Conservation (phyloP, 2,888 invertebrate genomes). For the Hirtodrosophila cameraria region DNA sequence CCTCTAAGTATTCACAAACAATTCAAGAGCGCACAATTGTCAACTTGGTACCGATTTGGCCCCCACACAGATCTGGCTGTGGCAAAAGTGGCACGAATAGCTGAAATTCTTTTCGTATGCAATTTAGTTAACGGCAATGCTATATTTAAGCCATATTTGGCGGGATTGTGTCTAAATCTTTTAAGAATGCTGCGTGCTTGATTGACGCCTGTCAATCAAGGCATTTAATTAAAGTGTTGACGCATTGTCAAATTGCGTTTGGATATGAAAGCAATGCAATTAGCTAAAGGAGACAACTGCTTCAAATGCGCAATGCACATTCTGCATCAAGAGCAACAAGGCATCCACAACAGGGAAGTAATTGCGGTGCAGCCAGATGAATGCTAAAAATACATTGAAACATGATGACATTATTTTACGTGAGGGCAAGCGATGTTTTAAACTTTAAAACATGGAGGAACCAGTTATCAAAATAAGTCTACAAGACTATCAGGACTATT, state of each 20-base stretch:
- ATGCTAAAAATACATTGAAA: background rate
- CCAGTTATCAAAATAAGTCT: too few species aligned
- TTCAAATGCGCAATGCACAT: constrained; percentile 1
- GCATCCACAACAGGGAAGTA: background rate
- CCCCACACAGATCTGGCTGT: constrained; percentile 14
- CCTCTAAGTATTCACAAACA: background rate
- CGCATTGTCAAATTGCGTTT: constrained; percentile 43
- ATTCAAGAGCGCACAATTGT: constrained; percentile 20
- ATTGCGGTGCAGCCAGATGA: constrained; percentile 1
- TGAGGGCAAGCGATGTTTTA: too few species aligned
- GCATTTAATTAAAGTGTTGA: constrained; percentile 62
- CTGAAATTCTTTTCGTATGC: constrained; percentile 35
- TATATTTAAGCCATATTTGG: constrained; percentile 73
- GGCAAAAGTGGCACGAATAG: constrained; percentile 26
- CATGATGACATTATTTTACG: too few species aligned
- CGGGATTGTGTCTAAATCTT: constrained; percentile 54
- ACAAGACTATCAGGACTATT: too few species aligned
- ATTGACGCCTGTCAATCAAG: constrained; percentile 63
- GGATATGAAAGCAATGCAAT: constrained; percentile 41
- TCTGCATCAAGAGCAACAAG: background rate
- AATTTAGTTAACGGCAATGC: constrained; percentile 68
- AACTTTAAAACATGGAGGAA: too few species aligned
- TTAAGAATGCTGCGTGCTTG: constrained; percentile 40
- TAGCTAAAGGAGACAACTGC: constrained; percentile 23
- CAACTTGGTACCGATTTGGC: constrained; percentile 31